A percentile compares a stretch with the other conserved stretches of the same genome.
Conservation (phyloP, 2,888 invertebrate species). For the Luperina testacea region DNA sequence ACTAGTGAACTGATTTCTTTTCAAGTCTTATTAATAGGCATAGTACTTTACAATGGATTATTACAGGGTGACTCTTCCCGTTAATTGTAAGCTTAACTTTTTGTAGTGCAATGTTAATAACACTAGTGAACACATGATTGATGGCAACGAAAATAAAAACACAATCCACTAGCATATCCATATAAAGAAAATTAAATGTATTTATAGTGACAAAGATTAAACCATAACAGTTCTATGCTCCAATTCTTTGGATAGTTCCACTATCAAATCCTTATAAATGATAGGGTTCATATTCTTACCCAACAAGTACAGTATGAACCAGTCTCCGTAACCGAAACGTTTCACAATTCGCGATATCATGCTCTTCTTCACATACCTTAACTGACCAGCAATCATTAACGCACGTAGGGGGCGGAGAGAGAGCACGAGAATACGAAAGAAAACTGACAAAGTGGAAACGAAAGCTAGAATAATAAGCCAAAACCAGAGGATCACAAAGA, state of each 20-base stretch:
- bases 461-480: constrained; percentile 92
- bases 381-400: constrained; percentile 91
- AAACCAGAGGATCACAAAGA: constrained; percentile 93
- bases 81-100: neutral
- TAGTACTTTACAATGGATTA: neutral
- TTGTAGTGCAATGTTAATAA: neutral
- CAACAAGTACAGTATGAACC: constrained; percentile 94
- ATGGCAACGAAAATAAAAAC: neutral
- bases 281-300: constrained; percentile 94
- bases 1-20: constrained; percentile 19
- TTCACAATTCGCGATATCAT: constrained; percentile 89
- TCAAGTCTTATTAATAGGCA: neutral
- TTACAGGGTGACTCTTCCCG: neutral
- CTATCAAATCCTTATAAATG: constrained; percentile 91
- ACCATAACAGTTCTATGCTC: constrained; percentile 78
- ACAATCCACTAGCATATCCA: constrained; percentile 35
- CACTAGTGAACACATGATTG: constrained; percentile 16
- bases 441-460: constrained; percentile 91
- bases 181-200: neutral
- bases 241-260: constrained; percentile 86
- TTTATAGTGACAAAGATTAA: constrained; percentile 61
- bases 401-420: constrained; percentile 90
- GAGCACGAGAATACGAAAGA: constrained; percentile 91
- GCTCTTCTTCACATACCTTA: constrained; percentile 88
- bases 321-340: constrained; percentile 92